Percentiles rank a stretch among this genome's conserved stretches.
Conservation (phyloP, 2,797 vertebrate genomes). For the Intellagama lesueurii region DNA sequence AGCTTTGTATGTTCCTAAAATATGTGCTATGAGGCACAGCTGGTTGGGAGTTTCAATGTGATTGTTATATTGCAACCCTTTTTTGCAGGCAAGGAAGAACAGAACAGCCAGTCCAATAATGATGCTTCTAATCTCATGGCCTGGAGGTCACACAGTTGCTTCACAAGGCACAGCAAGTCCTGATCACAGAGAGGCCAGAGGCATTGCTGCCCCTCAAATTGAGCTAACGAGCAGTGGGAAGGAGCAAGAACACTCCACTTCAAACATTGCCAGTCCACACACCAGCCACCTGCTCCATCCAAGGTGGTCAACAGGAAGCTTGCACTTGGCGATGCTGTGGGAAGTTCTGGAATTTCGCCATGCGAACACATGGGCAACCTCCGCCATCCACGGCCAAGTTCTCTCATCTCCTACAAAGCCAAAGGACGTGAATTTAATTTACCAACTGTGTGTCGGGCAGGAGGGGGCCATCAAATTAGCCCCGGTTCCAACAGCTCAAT, state of each 20-base stretch:
- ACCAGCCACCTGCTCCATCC: conserved; percentile 21
- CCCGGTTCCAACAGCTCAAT: conserved; percentile 64
- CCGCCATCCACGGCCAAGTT: conserved; percentile 40
- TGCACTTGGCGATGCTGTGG: conserved; percentile 23
- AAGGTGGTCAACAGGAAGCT: conserved; percentile 20
- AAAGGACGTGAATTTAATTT: conserved; percentile 66
- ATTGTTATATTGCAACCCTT: too few species aligned
- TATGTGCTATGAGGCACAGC: too few species aligned
- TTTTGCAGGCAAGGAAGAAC: too few species aligned
- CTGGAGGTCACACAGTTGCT: too few species aligned
- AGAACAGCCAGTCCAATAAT: too few species aligned
- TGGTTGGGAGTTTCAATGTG: too few species aligned
- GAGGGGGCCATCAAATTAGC: conserved; percentile 65
- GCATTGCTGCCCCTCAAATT: background rate
- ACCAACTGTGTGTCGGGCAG: conserved; percentile 58
- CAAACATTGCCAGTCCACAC: background rate
- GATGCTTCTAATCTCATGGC: too few species aligned
- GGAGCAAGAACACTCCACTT: background rate
- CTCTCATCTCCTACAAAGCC: conserved; percentile 46
- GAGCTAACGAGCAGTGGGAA: background rate
- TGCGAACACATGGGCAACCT: conserved; percentile 53
- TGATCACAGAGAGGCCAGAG: background rate
- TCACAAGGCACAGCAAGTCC: too few species aligned
- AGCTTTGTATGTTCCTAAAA: too few species aligned
- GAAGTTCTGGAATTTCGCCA: conserved; percentile 51